Conservation (phyloP, 2,888 invertebrate species). For the Thelaira solivaga region DNA sequence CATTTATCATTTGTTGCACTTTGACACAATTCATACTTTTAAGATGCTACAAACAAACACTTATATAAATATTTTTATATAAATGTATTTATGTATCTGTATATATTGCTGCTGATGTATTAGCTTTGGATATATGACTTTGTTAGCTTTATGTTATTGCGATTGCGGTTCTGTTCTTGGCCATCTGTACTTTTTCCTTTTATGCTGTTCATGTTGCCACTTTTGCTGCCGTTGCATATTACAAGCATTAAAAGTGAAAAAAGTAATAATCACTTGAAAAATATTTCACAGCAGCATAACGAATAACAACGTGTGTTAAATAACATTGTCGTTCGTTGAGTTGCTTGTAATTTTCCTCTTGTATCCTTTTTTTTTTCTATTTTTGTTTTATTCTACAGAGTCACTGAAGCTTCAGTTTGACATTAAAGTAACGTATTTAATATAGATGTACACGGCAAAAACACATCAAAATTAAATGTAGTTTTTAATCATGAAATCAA, state of each 20-base stretch:
- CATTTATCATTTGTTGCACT: neutral
- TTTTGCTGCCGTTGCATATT: neutral
- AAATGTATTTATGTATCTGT: neutral
- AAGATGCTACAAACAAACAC: neutral
- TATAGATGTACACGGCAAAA: too few relatives aligned
- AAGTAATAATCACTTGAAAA: conserved; percentile 9
- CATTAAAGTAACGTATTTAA: too few relatives aligned
- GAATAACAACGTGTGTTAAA: neutral
- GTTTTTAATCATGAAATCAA: too few relatives aligned
- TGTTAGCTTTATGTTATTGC: neutral
- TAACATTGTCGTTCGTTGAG: conserved; percentile 17
- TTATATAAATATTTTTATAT: neutral
- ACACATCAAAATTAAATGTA: too few relatives aligned
- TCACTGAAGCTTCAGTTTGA: too few relatives aligned
- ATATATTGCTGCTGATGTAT: neutral
- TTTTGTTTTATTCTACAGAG: too few relatives aligned
- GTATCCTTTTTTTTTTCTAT: neutral
- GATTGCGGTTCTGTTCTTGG: neutral
- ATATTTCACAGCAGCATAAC: neutral
- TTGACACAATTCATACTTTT: conserved; percentile 1
- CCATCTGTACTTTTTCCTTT: too few relatives aligned
- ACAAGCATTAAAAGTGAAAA: conserved; percentile 1
- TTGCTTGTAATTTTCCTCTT: neutral
- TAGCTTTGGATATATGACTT: too few relatives aligned
- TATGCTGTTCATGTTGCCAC: neutral